Base-by-base conservation (phyloP, 2,113 vertebrate species). In the Python bivittatus region DNA sequence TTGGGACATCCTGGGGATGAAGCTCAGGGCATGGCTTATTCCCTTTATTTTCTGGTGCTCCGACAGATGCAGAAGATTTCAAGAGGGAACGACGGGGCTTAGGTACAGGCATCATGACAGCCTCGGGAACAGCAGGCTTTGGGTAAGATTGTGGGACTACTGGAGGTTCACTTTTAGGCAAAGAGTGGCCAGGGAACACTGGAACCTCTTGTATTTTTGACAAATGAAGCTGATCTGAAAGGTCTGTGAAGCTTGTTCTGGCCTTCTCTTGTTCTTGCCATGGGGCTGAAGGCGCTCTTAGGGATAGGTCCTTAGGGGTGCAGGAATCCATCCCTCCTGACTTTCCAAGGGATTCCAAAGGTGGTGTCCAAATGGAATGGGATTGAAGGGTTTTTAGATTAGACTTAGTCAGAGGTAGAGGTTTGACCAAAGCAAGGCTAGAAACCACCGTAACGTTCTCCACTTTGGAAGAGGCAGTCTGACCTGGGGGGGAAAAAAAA, bases 401-500 rank as follows among this genome's bases (percentile, higher is more conserved):
- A 20, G n/a, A 17, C 27, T 53, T 42, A 48, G 72, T 53, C 52
- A 29, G 7, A 61, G 86, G 13, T n/a, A 38, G 3, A 61, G 68
- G 91, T 79, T 54, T 52, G 56, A 11, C 3, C 64, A 58, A 54
- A 2, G 10, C 15, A 44, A 6, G 44, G 53, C 8, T 10, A 61
- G 44, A 33, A 64, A n/a, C 23, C 23, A 13, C 5, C 13, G 72
- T 22, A 17, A 48, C 48, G 3, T 89, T 64, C 61, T 89, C 72
- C n/a, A 29, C n/a, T 61, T 52, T 54, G 68, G 72, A 85, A 54
- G 4, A 64, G 2, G 29, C 29, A 53, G 54, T 48, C 5, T 64
- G 88, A 64, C 42, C 91, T 92, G 44, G 48, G 84, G 61, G 84
- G 79, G 54, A 13, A 92, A 3, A 83, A 64, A 89, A 92, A 27